These are phyloP conservation scores for Onychorhynchus coronatus DNA, from an alignment of 2,113 vertebrate species.

Conservation along the genomic window DNA sequence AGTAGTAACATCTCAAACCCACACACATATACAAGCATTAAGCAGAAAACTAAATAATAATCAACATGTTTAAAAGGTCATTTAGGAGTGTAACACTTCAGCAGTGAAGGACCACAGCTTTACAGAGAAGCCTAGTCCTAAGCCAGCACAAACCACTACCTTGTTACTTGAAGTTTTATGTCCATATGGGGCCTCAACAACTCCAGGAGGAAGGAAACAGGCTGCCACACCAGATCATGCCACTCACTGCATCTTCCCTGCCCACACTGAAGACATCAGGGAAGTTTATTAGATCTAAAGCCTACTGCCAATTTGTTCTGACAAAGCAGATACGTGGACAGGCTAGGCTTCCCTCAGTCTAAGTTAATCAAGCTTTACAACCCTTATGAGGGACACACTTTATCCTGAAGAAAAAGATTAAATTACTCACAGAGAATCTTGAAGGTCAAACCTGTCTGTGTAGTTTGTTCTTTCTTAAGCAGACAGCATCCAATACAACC, in stretches of 20 bases:
- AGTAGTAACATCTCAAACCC: neutral
- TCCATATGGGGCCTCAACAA: neutral
- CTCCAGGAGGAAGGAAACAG: neutral
- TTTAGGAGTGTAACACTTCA: neutral
- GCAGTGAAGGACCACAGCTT: neutral
- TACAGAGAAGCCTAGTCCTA: neutral
- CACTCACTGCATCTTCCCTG: neutral
- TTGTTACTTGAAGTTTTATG: neutral
- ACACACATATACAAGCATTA: neutral
- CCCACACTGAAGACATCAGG: neutral
- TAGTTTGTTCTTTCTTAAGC: neutral
- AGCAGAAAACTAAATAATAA: neutral
- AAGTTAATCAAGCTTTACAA: neutral
- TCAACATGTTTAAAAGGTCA: neutral
- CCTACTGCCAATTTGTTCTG: neutral
- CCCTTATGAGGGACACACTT: neutral
- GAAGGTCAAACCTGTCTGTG: neutral
- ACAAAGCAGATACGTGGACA: neutral
- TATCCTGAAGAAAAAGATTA: neutral
- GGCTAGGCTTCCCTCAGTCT: neutral
- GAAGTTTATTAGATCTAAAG: neutral
- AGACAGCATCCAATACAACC: neutral
- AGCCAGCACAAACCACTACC: neutral
- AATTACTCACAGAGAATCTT: neutral
- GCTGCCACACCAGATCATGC: neutral